phyloP scores from a whole-genome alignment of 2,888 invertebrate species.

The Deilephila elpenor region DNA sequence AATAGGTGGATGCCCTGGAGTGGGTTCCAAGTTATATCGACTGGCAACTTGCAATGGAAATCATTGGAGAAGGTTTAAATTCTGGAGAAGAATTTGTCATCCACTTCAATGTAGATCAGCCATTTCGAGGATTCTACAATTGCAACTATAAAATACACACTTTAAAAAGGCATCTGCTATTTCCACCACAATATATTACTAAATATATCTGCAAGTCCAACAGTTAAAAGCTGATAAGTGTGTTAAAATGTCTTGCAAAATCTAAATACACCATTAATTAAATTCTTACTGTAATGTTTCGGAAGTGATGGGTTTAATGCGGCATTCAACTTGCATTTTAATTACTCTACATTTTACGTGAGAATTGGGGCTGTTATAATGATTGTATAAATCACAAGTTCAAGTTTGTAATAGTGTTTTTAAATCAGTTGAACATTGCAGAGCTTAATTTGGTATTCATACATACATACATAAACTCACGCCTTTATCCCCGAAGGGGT shows the following conservation, averaged over 20 bases:
- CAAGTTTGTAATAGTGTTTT: neutral
- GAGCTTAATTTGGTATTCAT: neutral
- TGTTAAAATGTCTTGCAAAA: slow-evolving; percentile 2
- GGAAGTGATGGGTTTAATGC: slow-evolving; percentile 15
- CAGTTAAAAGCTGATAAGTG: slow-evolving; percentile 10
- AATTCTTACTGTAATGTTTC: slow-evolving; percentile 5
- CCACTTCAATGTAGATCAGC: too few species aligned
- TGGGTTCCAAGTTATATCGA: too few species aligned
- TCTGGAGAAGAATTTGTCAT: too few species aligned
- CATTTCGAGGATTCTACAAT: too few species aligned
- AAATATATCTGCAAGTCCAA: neutral
- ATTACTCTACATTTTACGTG: slow-evolving; percentile 11
- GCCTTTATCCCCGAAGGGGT: too few species aligned
- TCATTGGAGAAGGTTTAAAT: too few species aligned
- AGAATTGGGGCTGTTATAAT: neutral
- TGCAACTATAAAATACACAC: neutral
- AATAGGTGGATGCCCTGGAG: too few species aligned
- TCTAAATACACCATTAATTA: neutral
- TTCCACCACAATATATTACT: neutral
- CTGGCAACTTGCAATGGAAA: too few species aligned
- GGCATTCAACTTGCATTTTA: slow-evolving; percentile 3
- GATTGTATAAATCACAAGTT: neutral
- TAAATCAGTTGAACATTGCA: neutral
- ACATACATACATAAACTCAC: too few species aligned
- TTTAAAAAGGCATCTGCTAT: neutral